Conservation (phyloP, 2,888 invertebrate genomes). For the Chloromyia formosa region DNA sequence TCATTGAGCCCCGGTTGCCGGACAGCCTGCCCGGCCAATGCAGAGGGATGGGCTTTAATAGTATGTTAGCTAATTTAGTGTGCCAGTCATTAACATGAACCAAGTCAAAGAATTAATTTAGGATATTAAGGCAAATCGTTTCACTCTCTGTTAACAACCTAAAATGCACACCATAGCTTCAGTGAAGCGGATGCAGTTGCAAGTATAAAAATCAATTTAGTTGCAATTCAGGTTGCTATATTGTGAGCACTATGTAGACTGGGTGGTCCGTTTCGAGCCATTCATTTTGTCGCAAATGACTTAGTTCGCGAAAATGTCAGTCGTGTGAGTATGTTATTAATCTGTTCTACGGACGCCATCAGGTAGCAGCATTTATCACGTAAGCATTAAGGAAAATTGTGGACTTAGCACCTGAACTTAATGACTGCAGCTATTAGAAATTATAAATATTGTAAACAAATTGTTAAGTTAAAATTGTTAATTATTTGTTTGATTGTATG, state of each 20-base stretch:
- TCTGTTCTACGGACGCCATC: too few relatives aligned
- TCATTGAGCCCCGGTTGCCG: too few relatives aligned
- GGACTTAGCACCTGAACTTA: too few relatives aligned
- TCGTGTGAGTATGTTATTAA: too few relatives aligned
- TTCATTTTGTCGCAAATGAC: neutral
- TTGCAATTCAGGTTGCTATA: slow-evolving; percentile 7
- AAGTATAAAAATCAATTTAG: slow-evolving; percentile 20
- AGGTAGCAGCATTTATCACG: too few relatives aligned
- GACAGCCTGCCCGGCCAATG: neutral
- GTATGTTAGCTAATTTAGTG: slow-evolving; percentile 19
- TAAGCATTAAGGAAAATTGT: too few relatives aligned
- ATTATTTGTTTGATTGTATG: too few relatives aligned
- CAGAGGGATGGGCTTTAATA: slow-evolving; percentile 12
- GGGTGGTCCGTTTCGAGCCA: slow-evolving; percentile 1
- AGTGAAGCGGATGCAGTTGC: slow-evolving; percentile 1
- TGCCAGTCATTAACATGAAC: slow-evolving; percentile 3
- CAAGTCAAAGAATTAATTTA: slow-evolving; percentile 30
- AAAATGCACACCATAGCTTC: slow-evolving; percentile 4
- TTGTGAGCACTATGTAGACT: neutral
- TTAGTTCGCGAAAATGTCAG: too few relatives aligned
- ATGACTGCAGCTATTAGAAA: too few relatives aligned
- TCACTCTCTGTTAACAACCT: slow-evolving; percentile 22
- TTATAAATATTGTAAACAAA: too few relatives aligned
- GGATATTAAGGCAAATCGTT: slow-evolving; percentile 41
- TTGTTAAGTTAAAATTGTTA: too few relatives aligned